phyloP scores from a whole-genome alignment of 2,888 invertebrate genomes.

The Cistogaster globosa region DNA sequence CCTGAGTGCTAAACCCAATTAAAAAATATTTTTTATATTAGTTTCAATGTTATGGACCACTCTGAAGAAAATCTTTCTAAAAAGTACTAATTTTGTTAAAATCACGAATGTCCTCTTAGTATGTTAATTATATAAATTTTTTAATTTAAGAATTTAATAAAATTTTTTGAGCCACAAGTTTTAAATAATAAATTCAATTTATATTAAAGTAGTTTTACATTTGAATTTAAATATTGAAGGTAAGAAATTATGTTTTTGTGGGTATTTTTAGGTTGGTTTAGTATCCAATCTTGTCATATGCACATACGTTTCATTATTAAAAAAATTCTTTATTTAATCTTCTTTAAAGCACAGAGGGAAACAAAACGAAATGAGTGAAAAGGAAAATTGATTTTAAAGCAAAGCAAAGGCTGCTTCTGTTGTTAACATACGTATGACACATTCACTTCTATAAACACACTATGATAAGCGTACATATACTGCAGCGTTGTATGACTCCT shows the following conservation, averaged over 20 bases:
- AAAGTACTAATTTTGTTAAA: no score
- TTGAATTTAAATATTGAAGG: no score
- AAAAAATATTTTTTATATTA: no score
- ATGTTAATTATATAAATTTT: no score
- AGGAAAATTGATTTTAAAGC: background rate
- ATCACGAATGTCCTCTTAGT: no score
- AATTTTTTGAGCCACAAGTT: no score
- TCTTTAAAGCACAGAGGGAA: background rate
- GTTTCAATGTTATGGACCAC: no score
- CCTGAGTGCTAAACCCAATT: no score
- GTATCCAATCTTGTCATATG: background rate
- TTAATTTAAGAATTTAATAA: slow-evolving; percentile 47
- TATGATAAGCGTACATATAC: background rate
- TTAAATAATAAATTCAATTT: slow-evolving; percentile 31
- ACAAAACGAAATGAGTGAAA: background rate
- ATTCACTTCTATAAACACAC: slow-evolving; percentile 8
- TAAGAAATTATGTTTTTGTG: no score
- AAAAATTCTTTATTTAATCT: slow-evolving; percentile 59
- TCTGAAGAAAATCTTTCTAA: no score
- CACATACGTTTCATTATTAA: slow-evolving; percentile 55
- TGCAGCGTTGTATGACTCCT: slow-evolving; percentile 14
- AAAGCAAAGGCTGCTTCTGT: background rate
- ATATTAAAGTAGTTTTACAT: slow-evolving; percentile 10
- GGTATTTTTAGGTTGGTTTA: no score
- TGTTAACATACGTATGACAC: slow-evolving; percentile 36